Base-by-base conservation (phyloP, 2,888 invertebrate species). In the Timema cristinae region DNA sequence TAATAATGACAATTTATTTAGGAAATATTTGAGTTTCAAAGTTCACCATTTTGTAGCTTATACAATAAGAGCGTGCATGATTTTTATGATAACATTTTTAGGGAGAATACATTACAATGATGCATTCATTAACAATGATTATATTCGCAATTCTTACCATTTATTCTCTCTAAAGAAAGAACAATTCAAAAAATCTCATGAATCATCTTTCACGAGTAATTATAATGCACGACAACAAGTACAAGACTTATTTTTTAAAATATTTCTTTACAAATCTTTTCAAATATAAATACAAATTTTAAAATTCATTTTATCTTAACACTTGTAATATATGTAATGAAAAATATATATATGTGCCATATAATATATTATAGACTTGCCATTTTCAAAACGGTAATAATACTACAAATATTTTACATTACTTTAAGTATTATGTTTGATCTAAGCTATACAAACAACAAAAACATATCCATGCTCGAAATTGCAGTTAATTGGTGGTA, bases 261-360 rank as follows among this genome's bases (percentile, higher is more conserved):
- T 11, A 4, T 63, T 63, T 63, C 63, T 63, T 32, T 63, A 63
- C 63, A 63, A 63, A 63, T 32, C 48, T 63, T 63, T 63, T 48
- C 48, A 47, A 63, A 47, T 32, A 32, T 47, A 63, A 63, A 63
- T 63, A 32, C 63, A 63, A 63, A 16, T 11, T 10, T 63, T 63
- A 47, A 63, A 63, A 63, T 47, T 63, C 48, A 47, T 63, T 47
- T 63, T 63, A 63, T 13, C 48, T 47, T 63, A 63, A 63, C 63
- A 15, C 32, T 63, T 47, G 32, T 63, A 63, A 63, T 63, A 63
- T 63, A 63, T 63, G 63, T 63, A 63, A 32, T 63, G 63, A 63
- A 63, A 63, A 63, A 63, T 63, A 63, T 63, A 32, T 32, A 63
- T 63, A 63, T 63, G 47, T 63, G 48, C 47, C 32, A 16, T 32